Evolutionary conservation across 2,888 invertebrate genomes (phyloP), one percentile per base, ranked within the genome.

Genomic region (Melanophora roralis): DNA sequence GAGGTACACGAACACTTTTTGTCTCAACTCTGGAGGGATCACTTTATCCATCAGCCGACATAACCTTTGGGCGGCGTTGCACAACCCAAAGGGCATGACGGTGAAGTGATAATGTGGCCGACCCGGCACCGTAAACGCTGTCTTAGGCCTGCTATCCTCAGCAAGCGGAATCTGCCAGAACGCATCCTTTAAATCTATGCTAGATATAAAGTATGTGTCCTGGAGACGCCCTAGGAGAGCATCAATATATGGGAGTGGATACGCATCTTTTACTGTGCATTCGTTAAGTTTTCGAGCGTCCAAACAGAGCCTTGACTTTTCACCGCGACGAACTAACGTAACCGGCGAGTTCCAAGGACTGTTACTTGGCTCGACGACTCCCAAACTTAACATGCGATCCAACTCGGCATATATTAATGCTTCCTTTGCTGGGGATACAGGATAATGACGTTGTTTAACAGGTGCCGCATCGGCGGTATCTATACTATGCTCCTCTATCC

Each of bases 181-280:
- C n/a, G n/a, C n/a, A n/a, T n/a, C 67, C 19, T 78, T 78, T 53
- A 72, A 40, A 55, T 78, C 72, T 2, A 76, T 38, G 16, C 67
- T 72, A 1, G 67, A 67, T n/a, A 78, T 72, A 23, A 60, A 65
- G 16, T 68, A 53, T 12, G 62, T 71, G 11, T 59, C 69, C 23
- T 59, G 59, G 9, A 69, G 40, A 34, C 68, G 27, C 14, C 57
- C 47, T 12, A 65, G 32, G 16, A 72, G 53, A 2, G 67, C 67
- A 4, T 78, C 78, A 6, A 71, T 71, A n/a, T n/a, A 60, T 6
- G 75, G 75, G 7, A 60, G 32, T 16, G 68, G 53, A 60, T 45
- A 68, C 9, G 77, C 67, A 21, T 72, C 67, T 12, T 67, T 67
- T 6, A 60, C n/a, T 0, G 68, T 73, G 11, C 27, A 12, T 19